Evolutionary conservation across 2,113 vertebrate genomes (phyloP).

Genomic region (Chloropsis cyanopogon): DNA sequence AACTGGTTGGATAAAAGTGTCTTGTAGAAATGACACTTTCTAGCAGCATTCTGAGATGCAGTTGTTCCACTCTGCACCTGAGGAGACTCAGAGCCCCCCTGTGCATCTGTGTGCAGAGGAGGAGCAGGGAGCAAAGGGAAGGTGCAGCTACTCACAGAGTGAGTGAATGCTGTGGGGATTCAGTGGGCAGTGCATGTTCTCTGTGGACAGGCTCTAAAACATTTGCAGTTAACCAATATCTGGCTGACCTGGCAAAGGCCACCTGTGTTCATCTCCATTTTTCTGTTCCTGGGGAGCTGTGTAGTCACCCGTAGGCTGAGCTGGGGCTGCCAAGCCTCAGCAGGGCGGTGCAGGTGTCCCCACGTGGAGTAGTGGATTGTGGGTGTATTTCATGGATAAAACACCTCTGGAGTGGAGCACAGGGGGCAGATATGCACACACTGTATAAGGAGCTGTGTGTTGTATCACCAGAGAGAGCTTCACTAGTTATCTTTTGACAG

Average conservation of each 20-base stretch:
- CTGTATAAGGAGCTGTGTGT: not conserved
- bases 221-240: not conserved
- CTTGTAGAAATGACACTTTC: not conserved
- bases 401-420: not conserved
- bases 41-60: not conserved
- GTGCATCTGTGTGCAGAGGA: not conserved
- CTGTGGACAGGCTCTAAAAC: not conserved
- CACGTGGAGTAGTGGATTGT: accelerated
- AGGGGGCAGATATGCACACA: accelerated
- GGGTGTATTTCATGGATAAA: not conserved
- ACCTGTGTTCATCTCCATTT: not conserved
- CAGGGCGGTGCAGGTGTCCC: not conserved
- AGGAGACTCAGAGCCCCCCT: not conserved
- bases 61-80: not conserved
- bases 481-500: not conserved
- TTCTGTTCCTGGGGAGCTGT: not conserved
- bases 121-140: not conserved
- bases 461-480: not conserved
- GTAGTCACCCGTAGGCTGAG: accelerated
- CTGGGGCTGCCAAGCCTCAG: not conserved
- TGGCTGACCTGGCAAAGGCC: not conserved
- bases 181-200: not conserved
- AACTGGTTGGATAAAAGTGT: not conserved
- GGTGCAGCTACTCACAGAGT: not conserved
- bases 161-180: not conserved